Evolutionary conservation across 1,140 invertebrate species (phyloP), one percentile per base, ranked within the genome.

Genomic region (Acromyrmex charruanus): DNA sequence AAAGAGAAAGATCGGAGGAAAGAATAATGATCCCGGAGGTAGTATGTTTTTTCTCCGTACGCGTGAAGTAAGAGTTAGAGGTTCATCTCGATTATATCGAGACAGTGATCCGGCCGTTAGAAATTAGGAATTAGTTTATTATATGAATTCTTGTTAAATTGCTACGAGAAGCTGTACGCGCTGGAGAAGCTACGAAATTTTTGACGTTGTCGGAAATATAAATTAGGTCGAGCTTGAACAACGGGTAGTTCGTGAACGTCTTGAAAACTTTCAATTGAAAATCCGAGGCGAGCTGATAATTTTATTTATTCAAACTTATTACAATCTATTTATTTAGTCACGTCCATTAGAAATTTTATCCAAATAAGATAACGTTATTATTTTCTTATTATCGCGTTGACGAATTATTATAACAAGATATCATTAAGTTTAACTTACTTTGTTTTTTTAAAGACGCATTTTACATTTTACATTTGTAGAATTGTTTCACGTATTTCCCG

Each of bases 51-150:
- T 89, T 77, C 65, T 90, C 61, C 53, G 77, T 71, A 39, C 9
- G 51, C 28, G 75, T 28, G 59, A 85, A 39, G 9, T 55, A 77
- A 59, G 44, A 81, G 77, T 82, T 81, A 58, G 74, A 82, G 91
- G 89, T 91, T 91, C 91, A 91, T 61, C 65, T 80, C 85, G 61
- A 49, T 68, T 69, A 77, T 94, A 77, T 94, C 92, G 93, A 91
- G 91, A 94, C 90, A 94, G 93, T 91, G 92, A 94, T 94, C 94
- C 93, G 94, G 94, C 94, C 94, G 94, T 94, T 95, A 95, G 93
- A 88, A 86, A 90, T 90, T 94, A 94, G 92, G 91, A 87, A 87
- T 93, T 94, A 94, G 90, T 92, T 93, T 91, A 92, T 92, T 92
- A 92, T 81, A 88, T 77, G 87, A 87, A 88, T 90, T 90, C 87